phyloP scores from a whole-genome alignment of 2,797 vertebrate genomes.

The Microctenopoma steveboyesi region DNA sequence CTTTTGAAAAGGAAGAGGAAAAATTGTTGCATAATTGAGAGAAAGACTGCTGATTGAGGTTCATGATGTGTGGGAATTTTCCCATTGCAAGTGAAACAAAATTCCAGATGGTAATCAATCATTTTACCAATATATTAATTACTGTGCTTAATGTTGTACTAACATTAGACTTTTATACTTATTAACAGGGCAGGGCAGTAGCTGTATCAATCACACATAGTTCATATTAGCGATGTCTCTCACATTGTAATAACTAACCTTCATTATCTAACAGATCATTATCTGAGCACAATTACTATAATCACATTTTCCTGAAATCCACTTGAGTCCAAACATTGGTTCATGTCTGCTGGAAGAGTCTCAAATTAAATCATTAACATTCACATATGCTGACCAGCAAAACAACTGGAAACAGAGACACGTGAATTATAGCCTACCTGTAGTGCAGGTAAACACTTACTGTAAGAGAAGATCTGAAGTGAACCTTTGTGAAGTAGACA shows the following conservation, averaged over 20 bases:
- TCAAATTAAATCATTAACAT: slow-evolving; percentile 82
- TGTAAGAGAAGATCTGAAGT: slow-evolving; percentile 42
- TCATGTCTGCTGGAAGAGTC: slow-evolving; percentile 71
- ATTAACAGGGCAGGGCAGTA: slow-evolving; percentile 36
- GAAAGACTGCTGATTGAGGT: slow-evolving; percentile 43
- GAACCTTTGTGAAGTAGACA: slow-evolving; percentile 40
- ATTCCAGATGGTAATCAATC: slow-evolving; percentile 11
- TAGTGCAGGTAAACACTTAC: slow-evolving; percentile 51
- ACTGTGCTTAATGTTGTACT: slow-evolving; percentile 9
- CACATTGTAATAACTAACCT: slow-evolving; percentile 76
- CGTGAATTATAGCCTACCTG: slow-evolving; percentile 42
- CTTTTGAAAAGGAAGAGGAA: slow-evolving; percentile 72
- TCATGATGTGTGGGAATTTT: slow-evolving; percentile 55
- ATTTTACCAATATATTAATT: slow-evolving; percentile 9
- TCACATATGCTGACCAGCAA: slow-evolving; percentile 70
- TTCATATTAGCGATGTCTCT: slow-evolving; percentile 69
- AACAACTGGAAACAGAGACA: slow-evolving; percentile 42
- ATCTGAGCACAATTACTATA: slow-evolving; percentile 78
- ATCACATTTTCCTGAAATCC: slow-evolving; percentile 79
- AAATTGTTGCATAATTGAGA: slow-evolving; percentile 56
- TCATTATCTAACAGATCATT: slow-evolving; percentile 77
- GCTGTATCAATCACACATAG: slow-evolving; percentile 58
- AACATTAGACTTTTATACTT: slow-evolving; percentile 24
- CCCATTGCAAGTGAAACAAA: slow-evolving; percentile 40
- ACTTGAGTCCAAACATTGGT: slow-evolving; percentile 73